Evolutionary conservation across 2,113 vertebrate species (phyloP).

Genomic region (Neofelis nebulosa): DNA sequence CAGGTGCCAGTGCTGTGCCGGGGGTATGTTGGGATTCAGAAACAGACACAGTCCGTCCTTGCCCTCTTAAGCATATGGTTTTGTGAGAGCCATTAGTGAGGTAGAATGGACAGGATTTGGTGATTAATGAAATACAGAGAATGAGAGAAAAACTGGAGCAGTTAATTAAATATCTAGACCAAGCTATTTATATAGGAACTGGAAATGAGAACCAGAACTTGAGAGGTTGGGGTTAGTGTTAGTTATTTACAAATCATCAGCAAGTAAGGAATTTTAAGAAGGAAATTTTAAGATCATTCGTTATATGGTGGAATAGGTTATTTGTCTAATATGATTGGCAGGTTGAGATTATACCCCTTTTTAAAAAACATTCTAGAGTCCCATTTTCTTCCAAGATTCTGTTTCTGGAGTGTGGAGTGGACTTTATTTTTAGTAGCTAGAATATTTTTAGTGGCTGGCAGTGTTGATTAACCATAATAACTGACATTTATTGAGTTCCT

Average conservation of each 20-base stretch:
- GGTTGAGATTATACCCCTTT: background rate
- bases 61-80: background rate
- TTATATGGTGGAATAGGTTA: background rate
- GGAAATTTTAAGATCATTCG: constrained; percentile 2
- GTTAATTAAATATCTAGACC: background rate
- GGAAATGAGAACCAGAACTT: background rate
- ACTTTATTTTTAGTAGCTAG: background rate
- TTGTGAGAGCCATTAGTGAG: background rate
- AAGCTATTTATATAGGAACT: background rate
- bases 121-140: background rate
- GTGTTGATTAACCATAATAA: background rate
- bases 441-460: background rate
- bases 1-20: too few relatives aligned
- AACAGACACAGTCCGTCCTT: background rate
- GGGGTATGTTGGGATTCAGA: background rate
- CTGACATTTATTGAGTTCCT: background rate
- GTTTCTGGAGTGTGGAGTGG: background rate
- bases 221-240: background rate
- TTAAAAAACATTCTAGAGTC: background rate
- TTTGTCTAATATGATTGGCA: background rate
- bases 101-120: background rate
- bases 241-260: background rate
- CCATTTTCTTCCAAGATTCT: background rate
- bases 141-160: background rate
- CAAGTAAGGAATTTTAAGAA: background rate